Conservation (phyloP, 2,113 vertebrate genomes). For the Bungarus multicinctus region DNA sequence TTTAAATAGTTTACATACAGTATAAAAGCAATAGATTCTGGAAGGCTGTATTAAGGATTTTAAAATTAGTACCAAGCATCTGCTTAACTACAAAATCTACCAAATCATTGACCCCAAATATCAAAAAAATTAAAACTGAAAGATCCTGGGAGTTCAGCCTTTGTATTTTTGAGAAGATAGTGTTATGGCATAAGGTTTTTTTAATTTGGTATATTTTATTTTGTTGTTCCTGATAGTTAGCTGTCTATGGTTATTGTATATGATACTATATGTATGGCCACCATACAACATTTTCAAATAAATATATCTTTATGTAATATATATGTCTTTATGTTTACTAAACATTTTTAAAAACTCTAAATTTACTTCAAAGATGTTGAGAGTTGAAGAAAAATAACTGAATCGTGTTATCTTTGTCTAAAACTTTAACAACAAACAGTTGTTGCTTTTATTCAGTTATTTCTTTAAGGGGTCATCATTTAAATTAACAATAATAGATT, state of each 20-base stretch:
- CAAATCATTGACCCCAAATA: neutral
- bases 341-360: constrained; percentile 37
- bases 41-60: neutral
- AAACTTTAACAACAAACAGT: constrained; percentile 23
- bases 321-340: constrained; percentile 28
- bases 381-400: constrained; percentile 24
- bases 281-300: neutral
- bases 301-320: too few species aligned
- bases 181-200: neutral
- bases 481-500: neutral
- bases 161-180: neutral
- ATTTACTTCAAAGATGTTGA: neutral
- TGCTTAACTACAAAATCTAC: neutral
- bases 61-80: neutral
- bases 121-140: neutral
- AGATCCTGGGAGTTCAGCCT: neutral
- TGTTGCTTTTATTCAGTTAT: neutral
- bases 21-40: neutral
- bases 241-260: neutral
- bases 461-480: neutral
- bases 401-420: constrained; percentile 28
- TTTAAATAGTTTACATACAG: neutral
- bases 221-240: neutral
- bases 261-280: neutral
- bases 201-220: neutral